phyloP scores from a whole-genome alignment of 2,113 vertebrate genomes.

The Muntiacus muntjak region DNA sequence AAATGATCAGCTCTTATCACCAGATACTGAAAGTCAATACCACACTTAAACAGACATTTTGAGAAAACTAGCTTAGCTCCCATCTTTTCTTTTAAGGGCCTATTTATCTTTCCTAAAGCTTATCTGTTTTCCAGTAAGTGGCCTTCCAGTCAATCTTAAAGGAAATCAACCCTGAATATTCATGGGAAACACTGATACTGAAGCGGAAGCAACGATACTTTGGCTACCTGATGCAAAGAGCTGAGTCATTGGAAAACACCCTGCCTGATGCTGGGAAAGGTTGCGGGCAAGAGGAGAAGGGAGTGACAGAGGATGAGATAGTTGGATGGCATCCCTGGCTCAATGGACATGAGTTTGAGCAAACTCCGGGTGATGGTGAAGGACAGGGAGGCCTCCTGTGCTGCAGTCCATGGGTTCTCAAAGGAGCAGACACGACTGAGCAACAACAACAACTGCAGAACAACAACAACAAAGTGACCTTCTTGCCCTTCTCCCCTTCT shows the following conservation, averaged over 20 bases:
- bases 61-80: background rate
- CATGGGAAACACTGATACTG: background rate
- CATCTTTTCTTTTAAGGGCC: background rate
- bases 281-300: background rate
- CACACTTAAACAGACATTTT: background rate
- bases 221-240: background rate
- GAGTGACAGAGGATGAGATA: background rate
- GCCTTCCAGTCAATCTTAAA: background rate
- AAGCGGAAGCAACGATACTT: rapidly evolving
- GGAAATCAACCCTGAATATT: background rate
- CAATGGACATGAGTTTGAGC: background rate
- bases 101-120: background rate
- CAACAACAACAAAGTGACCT: background rate
- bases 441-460: background rate
- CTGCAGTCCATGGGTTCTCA: background rate
- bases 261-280: background rate
- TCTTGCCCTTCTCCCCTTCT: background rate
- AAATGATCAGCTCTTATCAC: background rate
- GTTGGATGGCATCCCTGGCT: background rate
- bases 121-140: background rate
- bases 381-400: background rate
- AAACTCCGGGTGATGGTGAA: background rate
- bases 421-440: background rate
- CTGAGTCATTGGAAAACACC: background rate
- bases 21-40: background rate